Evolutionary conservation across 2,888 invertebrate genomes (phyloP).

Genomic region (Sphaerophoria rueppellii): DNA sequence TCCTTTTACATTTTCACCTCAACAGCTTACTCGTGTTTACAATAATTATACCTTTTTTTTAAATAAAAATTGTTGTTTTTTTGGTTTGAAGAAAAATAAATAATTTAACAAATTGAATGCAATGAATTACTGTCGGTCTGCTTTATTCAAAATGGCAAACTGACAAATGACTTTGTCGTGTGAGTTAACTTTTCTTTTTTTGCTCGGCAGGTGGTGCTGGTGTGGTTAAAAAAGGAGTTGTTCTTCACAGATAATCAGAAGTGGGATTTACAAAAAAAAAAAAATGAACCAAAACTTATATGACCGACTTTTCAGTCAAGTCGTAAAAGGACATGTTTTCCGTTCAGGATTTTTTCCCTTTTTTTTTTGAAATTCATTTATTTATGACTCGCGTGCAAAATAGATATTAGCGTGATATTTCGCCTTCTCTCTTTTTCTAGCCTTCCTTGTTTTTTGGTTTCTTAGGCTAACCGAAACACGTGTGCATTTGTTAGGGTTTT

Average conservation of each 20-base stretch:
- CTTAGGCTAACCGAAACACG: conserved; percentile 9
- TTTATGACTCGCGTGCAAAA: conserved; percentile 65
- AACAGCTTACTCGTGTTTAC: conserved; percentile 25
- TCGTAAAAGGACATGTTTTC: conserved; percentile 35
- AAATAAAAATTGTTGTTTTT: background rate
- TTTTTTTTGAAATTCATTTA: conserved; percentile 43
- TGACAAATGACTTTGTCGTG: conserved; percentile 68
- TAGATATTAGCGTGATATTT: conserved; percentile 68
- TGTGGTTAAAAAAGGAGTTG: background rate
- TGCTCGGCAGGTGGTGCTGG: conserved; percentile 38
- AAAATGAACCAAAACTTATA: conserved; percentile 1
- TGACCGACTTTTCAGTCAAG: conserved; percentile 33
- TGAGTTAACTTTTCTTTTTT: conserved; percentile 18
- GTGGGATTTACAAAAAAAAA: conserved; percentile 9
- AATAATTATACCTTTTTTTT: background rate
- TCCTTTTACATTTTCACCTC: background rate
- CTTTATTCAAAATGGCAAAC: conserved; percentile 31
- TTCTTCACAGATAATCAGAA: conserved; percentile 45
- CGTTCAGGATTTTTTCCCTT: conserved; percentile 44
- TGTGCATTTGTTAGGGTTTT: conserved; percentile 9
- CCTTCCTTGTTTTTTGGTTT: background rate
- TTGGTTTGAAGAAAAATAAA: conserved; percentile 9
- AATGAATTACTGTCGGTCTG: conserved; percentile 50
- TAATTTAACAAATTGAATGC: conserved; percentile 55
- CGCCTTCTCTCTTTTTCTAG: background rate